Evolutionary conservation across 2,797 vertebrate species (phyloP), one percentile per base, ranked within the genome.

Genomic region (Phoebastria nigripes): DNA sequence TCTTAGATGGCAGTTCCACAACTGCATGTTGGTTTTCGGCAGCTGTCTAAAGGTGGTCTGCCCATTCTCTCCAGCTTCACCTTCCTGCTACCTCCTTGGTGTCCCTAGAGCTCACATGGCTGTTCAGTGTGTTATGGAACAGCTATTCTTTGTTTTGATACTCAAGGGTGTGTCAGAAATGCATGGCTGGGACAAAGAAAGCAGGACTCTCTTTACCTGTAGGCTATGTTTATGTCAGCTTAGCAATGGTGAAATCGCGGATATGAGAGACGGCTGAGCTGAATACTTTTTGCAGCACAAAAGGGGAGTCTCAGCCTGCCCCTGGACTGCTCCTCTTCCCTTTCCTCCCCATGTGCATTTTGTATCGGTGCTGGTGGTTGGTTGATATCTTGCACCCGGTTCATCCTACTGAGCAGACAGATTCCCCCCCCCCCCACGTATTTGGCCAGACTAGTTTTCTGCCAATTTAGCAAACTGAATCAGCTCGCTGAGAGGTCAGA

Each of bases 321-420:
- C 35, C 20, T 51, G 8, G 16, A 9, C 22, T 20, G 21, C n/a
- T 63, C 16, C 28, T n/a, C 17, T 78, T 55, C 37, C 59, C 39
- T 49, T 71, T 56, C 63, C 37, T 81, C 21, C 37, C 47, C 58
- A 12, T 2, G 0, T 26, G 52, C 10, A 0, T 82, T 93, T 90
- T 29, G 0, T 42, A 16, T 77, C 59, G 3, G 10, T n/a, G 55
- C 41, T 31, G 44, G 2, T 47, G 37, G 3, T 31, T 35, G 2
- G 6, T 46, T 5, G 0, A 0, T 47, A 4, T 10, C 52, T 78
- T 14, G 10, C 20, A 49, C 37, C 16, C 6, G 0, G 9, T 46
- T 67, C 7, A 55, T 49, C 25, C 62, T 26, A 15, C 12, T 7
- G 3, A 87, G 39, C 59, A 20, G 41, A 31, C 28, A n/a, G 7